Evolutionary conservation across 2,888 invertebrate species (phyloP).

Genomic region (Pseudolycoriella hygida): DNA sequence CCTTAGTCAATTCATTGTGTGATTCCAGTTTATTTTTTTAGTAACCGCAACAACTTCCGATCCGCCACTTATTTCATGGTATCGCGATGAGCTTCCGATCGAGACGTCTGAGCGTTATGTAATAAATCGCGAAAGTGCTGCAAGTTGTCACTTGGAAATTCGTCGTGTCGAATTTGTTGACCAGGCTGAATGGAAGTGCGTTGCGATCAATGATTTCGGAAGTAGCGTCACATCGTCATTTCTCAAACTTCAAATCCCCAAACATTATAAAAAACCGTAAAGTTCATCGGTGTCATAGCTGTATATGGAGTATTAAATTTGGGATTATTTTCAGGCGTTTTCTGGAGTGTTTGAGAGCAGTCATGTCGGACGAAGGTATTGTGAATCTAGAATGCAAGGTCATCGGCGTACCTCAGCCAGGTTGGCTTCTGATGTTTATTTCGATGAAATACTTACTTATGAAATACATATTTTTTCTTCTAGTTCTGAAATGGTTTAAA

Average conservation of each 20-base stretch:
- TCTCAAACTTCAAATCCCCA: constrained; percentile 65
- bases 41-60: constrained; percentile 55
- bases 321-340: too few relatives aligned
- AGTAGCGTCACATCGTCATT: constrained; percentile 79
- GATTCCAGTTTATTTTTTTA: constrained; percentile 13
- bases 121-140: constrained; percentile 47
- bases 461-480: too few relatives aligned
- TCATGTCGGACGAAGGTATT: constrained; percentile 64
- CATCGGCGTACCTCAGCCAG: constrained; percentile 36
- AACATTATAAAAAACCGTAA: constrained; percentile 77
- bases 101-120: constrained; percentile 51
- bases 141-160: constrained; percentile 55
- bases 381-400: constrained; percentile 87
- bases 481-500: constrained; percentile 81
- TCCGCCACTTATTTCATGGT: constrained; percentile 72
- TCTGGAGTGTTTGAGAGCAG: constrained; percentile 67
- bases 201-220: constrained; percentile 76
- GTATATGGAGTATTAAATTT: too few relatives aligned
- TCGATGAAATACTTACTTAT: too few relatives aligned
- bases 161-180: constrained; percentile 60
- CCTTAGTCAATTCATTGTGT: background rate
- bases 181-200: constrained; percentile 85
- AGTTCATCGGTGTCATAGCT: too few relatives aligned
- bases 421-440: too few relatives aligned
- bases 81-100: constrained; percentile 65